Conservation (phyloP, 2,113 vertebrate species). For the Opisthocomus hoazin region DNA sequence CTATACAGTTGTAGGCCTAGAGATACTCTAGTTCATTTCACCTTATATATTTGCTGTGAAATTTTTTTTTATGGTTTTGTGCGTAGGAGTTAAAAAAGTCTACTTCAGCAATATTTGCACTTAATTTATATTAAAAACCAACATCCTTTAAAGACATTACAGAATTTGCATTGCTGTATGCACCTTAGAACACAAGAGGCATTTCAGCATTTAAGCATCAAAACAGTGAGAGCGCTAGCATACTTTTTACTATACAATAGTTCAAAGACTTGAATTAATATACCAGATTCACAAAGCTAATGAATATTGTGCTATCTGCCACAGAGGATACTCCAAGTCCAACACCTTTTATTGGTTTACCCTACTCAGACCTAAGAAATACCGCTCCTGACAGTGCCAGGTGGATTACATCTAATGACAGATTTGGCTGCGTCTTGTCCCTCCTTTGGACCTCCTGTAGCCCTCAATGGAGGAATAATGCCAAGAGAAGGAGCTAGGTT, state of each 20-base stretch:
- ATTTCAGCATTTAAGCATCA: background rate
- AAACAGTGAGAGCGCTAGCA: background rate
- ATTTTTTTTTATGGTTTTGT: background rate
- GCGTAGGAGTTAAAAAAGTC: background rate
- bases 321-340: background rate
- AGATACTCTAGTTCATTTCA: background rate
- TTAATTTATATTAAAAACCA: background rate
- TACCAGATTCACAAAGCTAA: background rate
- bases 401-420: fast-evolving
- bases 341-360: background rate
- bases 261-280: background rate
- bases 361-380: background rate
- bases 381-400: background rate
- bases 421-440: background rate
- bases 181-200: background rate
- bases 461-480: background rate
- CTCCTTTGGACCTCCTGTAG: background rate
- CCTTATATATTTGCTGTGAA: background rate
- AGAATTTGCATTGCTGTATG: background rate
- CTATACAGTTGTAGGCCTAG: background rate
- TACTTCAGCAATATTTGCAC: background rate
- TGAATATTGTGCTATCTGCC: background rate
- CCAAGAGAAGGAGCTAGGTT: background rate
- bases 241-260: background rate
- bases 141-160: background rate